Evolutionary conservation across 2,797 vertebrate species (phyloP), one percentile per base, ranked within the genome.

Genomic region (Acanthis flammea): DNA sequence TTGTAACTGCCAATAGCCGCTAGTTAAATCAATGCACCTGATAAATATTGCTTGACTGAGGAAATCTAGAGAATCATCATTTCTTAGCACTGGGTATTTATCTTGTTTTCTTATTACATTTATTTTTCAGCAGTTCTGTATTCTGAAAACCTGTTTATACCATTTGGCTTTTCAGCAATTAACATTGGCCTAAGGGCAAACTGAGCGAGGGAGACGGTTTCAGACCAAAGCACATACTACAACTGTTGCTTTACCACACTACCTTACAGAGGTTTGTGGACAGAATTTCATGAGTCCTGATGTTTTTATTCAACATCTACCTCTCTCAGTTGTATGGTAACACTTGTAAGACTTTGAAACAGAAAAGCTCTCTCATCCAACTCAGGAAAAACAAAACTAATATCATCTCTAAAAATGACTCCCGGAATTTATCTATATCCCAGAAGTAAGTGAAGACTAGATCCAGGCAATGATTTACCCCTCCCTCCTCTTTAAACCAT

Each of bases 1-100:
- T 98, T 98, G 96, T 97, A 97, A 97, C 94, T 97, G 97, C 95
- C 97, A 93, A 96, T 97, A 97, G 96, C 97, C 47, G 22, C 96
- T 91, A 91, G 94, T 97, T 96, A 97, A 97, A 97, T 97, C 97
- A 96, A 97, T 97, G 96, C 87, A 90, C 73, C 95, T 97, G 97
- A 97, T 97, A 97, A 97, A 97, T 97, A 97, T 62, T 88, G 76
- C 95, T 95, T 82, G 92, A 83, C 86, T 75, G 93, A 80, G 94
- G 91, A 97, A 95, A 94, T 66, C 87, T 85, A 97, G 75, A 88
- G 85, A 94, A 97, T 96, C 94, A 92, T 96, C 82, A 90, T 97
- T 96, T 96, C 90, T 96, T 82, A 93, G 95, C 71, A 93, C 62
- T 54, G 68, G 85, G 62, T 94, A 96, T 97, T 97, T 95, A 92